Conservation (phyloP, 1,140 invertebrate genomes). For the Eueides isabella region DNA sequence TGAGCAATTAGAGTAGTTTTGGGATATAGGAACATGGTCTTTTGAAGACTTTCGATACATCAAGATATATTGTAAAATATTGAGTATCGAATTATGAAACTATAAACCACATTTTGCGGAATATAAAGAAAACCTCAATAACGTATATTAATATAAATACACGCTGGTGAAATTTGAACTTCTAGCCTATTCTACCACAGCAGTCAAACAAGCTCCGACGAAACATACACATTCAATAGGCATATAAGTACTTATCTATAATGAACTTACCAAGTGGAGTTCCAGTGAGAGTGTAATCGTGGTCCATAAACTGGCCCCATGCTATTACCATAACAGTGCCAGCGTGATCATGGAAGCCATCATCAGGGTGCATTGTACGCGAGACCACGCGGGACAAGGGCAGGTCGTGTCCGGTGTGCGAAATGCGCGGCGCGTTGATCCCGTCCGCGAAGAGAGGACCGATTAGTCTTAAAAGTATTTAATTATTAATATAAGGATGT, state of each 20-base stretch:
- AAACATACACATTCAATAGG: too few relatives aligned
- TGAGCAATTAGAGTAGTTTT: background rate
- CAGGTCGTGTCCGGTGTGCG: constrained; percentile 87
- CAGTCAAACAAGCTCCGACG: too few relatives aligned
- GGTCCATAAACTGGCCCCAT: constrained; percentile 97
- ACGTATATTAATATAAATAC: background rate
- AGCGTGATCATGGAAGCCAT: constrained; percentile 96
- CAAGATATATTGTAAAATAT: background rate
- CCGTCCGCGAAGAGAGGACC: constrained; percentile 91
- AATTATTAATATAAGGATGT: background rate
- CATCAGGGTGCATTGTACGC: constrained; percentile 94
- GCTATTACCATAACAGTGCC: constrained; percentile 96
- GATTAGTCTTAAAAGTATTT: constrained; percentile 84
- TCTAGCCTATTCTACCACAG: background rate
- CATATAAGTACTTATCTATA: background rate
- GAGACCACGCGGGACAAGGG: constrained; percentile 93
- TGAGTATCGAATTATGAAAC: background rate
- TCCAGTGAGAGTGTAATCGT: constrained; percentile 94
- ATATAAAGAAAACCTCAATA: background rate
- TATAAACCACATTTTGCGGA: background rate
- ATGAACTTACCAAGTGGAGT: constrained; percentile 88
- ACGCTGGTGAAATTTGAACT: background rate
- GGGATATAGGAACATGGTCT: too few relatives aligned
- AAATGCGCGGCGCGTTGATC: constrained; percentile 90
- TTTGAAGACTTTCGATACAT: too few relatives aligned